A percentile compares a stretch with the other conserved stretches of the same genome.
Evolutionary conservation across 2,113 vertebrate species (phyloP).

Genomic region (Anoplopoma fimbria): DNA sequence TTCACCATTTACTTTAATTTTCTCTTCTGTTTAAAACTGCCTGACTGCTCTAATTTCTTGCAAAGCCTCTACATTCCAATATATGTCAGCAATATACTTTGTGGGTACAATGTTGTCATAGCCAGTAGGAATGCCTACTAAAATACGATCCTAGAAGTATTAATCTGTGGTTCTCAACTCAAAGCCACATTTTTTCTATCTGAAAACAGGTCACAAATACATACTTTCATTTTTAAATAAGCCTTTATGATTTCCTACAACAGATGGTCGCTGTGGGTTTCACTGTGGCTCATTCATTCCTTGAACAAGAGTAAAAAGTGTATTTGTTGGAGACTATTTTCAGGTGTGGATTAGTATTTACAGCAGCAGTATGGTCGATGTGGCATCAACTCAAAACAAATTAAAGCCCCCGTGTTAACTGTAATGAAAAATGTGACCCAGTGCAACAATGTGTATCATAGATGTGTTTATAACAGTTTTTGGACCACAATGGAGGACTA

Average conservation of each 20-base stretch:
- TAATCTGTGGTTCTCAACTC: background rate
- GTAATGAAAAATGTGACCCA: background rate
- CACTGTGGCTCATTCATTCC: background rate
- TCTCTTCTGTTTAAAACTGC: background rate
- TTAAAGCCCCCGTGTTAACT: background rate
- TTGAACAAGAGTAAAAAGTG: conserved; percentile 1
- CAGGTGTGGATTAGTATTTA: background rate
- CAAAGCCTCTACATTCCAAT: background rate
- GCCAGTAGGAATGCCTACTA: background rate
- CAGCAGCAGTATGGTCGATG: too few species aligned
- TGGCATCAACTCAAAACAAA: conserved; percentile 1
- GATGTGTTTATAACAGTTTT: background rate
- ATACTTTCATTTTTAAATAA: background rate
- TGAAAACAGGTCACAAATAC: conserved; percentile 6
- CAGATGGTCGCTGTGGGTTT: background rate
- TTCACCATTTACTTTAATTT: background rate
- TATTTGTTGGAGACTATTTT: background rate
- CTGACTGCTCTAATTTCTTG: background rate
- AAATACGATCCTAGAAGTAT: background rate
- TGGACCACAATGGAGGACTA: background rate
- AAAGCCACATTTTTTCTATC: background rate
- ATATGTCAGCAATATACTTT: background rate
- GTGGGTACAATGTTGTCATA: background rate
- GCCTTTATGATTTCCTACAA: background rate
- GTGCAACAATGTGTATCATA: background rate